phyloP scores from a whole-genome alignment of 2,888 invertebrate genomes.

The Oeneis ivallda region DNA sequence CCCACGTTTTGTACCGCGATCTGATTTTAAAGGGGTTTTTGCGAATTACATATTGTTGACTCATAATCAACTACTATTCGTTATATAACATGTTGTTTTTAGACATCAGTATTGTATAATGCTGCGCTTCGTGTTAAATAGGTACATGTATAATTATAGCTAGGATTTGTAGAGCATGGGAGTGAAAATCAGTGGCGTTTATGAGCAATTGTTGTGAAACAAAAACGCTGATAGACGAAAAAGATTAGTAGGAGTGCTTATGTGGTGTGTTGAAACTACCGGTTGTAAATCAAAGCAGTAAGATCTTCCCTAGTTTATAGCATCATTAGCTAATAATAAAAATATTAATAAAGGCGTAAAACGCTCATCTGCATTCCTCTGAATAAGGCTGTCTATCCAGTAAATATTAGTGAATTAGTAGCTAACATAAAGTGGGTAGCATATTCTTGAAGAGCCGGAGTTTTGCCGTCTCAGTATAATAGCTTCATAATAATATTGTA shows the following conservation, averaged over 20 bases:
- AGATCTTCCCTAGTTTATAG: slow-evolving; percentile 3
- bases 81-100: slow-evolving; percentile 25
- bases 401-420: neutral
- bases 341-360: slow-evolving; percentile 14
- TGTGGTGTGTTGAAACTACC: slow-evolving; percentile 5
- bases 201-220: slow-evolving; percentile 14
- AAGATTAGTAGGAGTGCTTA: slow-evolving; percentile 7
- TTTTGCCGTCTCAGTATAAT: too few species aligned
- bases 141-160: slow-evolving; percentile 18
- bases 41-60: slow-evolving; percentile 31
- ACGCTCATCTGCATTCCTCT: slow-evolving; percentile 5
- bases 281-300: slow-evolving; percentile 11
- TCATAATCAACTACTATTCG: slow-evolving; percentile 17
- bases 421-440: neutral
- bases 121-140: slow-evolving; percentile 1
- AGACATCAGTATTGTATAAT: slow-evolving; percentile 22
- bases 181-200: slow-evolving; percentile 12
- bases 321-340: slow-evolving; percentile 11
- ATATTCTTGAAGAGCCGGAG: neutral
- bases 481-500: too few species aligned
- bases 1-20: slow-evolving; percentile 34
- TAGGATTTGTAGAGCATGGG: slow-evolving; percentile 21
- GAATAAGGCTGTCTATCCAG: neutral
- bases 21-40: slow-evolving; percentile 34
- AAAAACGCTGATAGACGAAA: slow-evolving; percentile 11